These are phyloP conservation scores for Megalops cyprinoides DNA, from an alignment of 2,797 vertebrate genomes.

Conservation along the genomic window DNA sequence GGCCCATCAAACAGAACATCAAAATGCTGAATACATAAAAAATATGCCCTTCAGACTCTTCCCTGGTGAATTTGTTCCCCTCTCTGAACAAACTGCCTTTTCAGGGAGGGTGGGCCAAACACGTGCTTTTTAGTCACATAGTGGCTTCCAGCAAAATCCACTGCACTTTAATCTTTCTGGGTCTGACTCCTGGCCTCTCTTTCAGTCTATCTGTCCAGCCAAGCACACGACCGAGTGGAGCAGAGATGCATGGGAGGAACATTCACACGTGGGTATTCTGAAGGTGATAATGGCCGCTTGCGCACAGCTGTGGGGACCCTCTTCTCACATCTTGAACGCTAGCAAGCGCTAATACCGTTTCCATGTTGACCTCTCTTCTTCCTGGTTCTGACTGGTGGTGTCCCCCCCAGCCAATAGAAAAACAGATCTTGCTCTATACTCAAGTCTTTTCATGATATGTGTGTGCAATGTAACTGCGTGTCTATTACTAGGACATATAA, in stretches of 20 bases:
- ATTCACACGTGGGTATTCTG: not conserved
- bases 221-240: not conserved
- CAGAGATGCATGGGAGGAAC: not conserved
- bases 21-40: not conserved
- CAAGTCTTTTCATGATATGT: too few species aligned
- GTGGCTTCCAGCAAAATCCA: not conserved
- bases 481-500: too few species aligned
- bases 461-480: too few species aligned
- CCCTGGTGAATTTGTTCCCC: not conserved
- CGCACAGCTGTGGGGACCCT: not conserved
- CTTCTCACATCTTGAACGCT: not conserved
- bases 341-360: not conserved
- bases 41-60: not conserved
- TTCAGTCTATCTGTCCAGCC: not conserved
- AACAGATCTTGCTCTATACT: too few species aligned
- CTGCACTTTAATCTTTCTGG: not conserved
- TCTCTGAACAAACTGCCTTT: not conserved
- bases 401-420: not conserved
- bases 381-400: not conserved
- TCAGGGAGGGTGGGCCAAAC: not conserved
- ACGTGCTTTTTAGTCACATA: not conserved
- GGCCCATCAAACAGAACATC: not conserved
- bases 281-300: not conserved
- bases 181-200: not conserved
- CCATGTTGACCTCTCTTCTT: not conserved